Conservation (phyloP, 1,140 invertebrate genomes). For the Rhynchophorus ferrugineus region DNA sequence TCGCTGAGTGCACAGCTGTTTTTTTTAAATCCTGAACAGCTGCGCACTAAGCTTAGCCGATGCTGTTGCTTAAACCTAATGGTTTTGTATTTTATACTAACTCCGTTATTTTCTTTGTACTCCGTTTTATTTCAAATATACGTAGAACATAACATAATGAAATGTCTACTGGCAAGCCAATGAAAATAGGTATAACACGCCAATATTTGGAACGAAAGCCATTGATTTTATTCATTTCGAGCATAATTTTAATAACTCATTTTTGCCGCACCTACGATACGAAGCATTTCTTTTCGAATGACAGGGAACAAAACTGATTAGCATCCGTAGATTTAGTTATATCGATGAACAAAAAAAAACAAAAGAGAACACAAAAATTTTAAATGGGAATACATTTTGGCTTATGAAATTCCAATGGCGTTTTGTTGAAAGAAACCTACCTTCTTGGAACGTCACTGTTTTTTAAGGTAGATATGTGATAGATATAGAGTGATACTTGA, state of each 20-base stretch:
- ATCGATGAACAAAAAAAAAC: too few species aligned
- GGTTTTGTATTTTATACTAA: slow-evolving; percentile 25
- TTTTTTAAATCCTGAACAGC: background rate
- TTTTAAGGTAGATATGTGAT: slow-evolving; percentile 23
- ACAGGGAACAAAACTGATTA: too few species aligned
- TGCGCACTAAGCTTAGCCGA: slow-evolving; percentile 6
- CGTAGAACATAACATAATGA: slow-evolving; percentile 10
- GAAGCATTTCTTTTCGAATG: too few species aligned
- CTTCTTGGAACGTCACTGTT: slow-evolving; percentile 13
- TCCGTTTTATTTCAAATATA: slow-evolving; percentile 23
- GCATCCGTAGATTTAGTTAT: too few species aligned
- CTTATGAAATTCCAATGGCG: too few species aligned
- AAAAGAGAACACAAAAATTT: too few species aligned
- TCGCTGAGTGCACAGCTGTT: slow-evolving; percentile 5
- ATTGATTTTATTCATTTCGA: too few species aligned
- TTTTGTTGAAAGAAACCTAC: too few species aligned
- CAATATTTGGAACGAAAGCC: too few species aligned
- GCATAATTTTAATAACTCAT: too few species aligned
- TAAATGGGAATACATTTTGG: too few species aligned
- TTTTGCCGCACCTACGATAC: too few species aligned
- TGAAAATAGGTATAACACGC: slow-evolving; percentile 1
- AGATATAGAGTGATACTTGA: slow-evolving; percentile 25
- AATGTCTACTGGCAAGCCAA: slow-evolving; percentile 19
- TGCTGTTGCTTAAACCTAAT: slow-evolving; percentile 20
- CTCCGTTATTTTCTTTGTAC: slow-evolving; percentile 21